A percentile compares a stretch with the other conserved stretches of the same genome.
Evolutionary conservation across 1,140 invertebrate species (phyloP).

Genomic region (Drosophila quadrilineata): DNA sequence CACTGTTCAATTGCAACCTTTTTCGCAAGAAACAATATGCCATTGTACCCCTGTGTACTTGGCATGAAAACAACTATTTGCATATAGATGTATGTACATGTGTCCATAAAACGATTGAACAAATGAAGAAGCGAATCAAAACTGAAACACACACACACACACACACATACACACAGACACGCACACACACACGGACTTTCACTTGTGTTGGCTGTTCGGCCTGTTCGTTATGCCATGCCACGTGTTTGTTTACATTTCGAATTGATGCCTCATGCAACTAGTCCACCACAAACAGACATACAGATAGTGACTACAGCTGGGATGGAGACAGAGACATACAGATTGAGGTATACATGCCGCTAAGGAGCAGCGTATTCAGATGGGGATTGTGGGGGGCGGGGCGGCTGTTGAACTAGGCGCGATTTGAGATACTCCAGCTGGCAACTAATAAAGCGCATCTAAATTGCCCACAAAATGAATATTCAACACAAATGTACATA

Average conservation of each 20-base stretch:
- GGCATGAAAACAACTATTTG: too few species aligned
- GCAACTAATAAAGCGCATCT: conserved; percentile 31
- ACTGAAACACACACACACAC: too few species aligned
- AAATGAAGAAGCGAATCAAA: too few species aligned
- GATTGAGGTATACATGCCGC: too few species aligned
- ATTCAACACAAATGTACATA: background rate
- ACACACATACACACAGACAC: background rate
- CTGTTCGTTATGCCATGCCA: conserved; percentile 33
- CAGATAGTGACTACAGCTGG: too few species aligned
- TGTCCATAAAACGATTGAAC: too few species aligned
- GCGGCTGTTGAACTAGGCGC: conserved; percentile 25
- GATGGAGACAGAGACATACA: too few species aligned
- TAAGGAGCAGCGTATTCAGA: too few species aligned
- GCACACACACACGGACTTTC: background rate
- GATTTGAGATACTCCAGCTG: conserved; percentile 69
- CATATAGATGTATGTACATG: too few species aligned
- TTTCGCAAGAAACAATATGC: too few species aligned
- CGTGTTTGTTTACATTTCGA: conserved; percentile 61
- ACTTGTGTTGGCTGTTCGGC: background rate
- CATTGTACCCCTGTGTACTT: too few species aligned
- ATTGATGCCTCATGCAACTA: background rate
- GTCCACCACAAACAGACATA: background rate
- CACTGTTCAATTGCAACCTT: too few species aligned
- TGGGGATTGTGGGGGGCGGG: conserved; percentile 14
- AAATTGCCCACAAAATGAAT: background rate